Percentiles rank a stretch among this genome's conserved stretches.
These are phyloP conservation scores for Athalia cordata DNA, from an alignment of 2,888 invertebrate species.

Conservation along the genomic window DNA sequence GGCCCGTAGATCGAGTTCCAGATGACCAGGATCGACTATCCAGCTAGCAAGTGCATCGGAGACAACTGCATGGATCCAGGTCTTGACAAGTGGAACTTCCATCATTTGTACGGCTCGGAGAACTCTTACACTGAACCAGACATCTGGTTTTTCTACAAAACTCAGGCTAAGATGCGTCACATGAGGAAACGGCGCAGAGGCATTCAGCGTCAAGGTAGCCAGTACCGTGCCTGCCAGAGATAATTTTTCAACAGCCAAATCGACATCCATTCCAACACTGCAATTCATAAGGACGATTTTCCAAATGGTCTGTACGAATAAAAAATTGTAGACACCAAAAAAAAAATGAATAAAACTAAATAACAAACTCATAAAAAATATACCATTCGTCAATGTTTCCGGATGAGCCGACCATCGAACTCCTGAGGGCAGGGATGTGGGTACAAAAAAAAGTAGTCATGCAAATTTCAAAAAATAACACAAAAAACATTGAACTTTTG, in stretches of 20 bases:
- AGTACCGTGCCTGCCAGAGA: constrained; percentile 74
- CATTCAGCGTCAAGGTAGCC: constrained; percentile 73
- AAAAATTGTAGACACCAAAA: too few species aligned
- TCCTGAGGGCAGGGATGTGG: too few species aligned
- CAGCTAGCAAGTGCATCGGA: constrained; percentile 74
- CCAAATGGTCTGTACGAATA: background rate
- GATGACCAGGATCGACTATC: constrained; percentile 73
- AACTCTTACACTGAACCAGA: constrained; percentile 75
- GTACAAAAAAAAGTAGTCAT: too few species aligned
- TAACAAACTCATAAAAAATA: too few species aligned
- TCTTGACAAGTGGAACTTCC: constrained; percentile 76
- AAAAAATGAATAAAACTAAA: too few species aligned
- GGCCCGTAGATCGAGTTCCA: constrained; percentile 67
- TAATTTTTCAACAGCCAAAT: constrained; percentile 75
- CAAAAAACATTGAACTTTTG: too few species aligned
- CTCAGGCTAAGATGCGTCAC: constrained; percentile 73
- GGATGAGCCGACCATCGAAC: too few species aligned
- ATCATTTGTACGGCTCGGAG: constrained; percentile 74
- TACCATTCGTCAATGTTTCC: too few species aligned
- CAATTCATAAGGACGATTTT: constrained; percentile 15
- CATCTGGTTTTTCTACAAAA: constrained; percentile 75
- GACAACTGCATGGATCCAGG: constrained; percentile 76
- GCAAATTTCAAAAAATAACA: too few species aligned
- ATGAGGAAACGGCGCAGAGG: constrained; percentile 76
- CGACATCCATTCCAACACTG: constrained; percentile 75